A percentile compares a stretch with the other conserved stretches of the same genome.
These are phyloP conservation scores for Rhaphigaster nebulosa DNA, from an alignment of 2,888 invertebrate species.

Conservation along the genomic window DNA sequence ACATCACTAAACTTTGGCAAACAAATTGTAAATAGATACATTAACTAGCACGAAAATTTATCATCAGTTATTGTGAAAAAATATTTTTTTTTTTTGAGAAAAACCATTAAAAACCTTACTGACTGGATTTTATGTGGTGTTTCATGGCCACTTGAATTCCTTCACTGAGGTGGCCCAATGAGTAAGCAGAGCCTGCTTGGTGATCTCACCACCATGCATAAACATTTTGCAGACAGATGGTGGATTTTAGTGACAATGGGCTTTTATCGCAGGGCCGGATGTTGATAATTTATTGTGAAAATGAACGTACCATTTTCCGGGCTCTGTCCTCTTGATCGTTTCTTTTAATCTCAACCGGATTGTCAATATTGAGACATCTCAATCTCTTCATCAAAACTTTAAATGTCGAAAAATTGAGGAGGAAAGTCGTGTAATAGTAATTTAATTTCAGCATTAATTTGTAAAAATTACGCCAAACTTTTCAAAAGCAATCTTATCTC, in stretches of 20 bases:
- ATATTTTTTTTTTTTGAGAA: neutral
- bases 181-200: neutral
- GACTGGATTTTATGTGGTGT: neutral
- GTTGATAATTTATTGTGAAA: neutral
- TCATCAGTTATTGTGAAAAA: neutral
- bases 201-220: conserved; percentile 27
- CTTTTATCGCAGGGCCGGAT: neutral
- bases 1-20: too few relatives aligned
- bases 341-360: neutral
- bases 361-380: neutral
- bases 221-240: conserved; percentile 7
- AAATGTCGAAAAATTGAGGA: too few relatives aligned
- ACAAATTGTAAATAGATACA: too few relatives aligned
- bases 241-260: neutral
- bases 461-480: too few relatives aligned
- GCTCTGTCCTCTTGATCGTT: neutral
- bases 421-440: too few relatives aligned
- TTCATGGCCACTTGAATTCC: neutral
- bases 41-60: neutral
- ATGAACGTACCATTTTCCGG: neutral
- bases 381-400: too few relatives aligned
- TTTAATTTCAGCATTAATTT: too few relatives aligned
- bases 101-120: neutral
- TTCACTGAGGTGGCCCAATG: neutral
- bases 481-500: too few relatives aligned